Percentiles rank a stretch among this genome's conserved stretches.
Conservation (phyloP, 2,888 invertebrate species). For the Plutella xylostella region DNA sequence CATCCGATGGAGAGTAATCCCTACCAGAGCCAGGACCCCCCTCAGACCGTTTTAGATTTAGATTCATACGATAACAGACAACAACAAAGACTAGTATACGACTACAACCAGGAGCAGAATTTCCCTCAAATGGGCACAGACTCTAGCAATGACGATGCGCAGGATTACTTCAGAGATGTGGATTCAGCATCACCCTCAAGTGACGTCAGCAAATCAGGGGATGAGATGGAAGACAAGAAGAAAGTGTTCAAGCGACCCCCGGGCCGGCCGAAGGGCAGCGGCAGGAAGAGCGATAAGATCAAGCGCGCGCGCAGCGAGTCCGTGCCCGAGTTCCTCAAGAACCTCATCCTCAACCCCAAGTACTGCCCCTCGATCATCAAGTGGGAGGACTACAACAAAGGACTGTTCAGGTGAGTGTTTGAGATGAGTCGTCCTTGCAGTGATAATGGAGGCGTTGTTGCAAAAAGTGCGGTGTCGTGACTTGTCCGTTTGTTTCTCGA, state of each 20-base stretch:
- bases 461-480: conserved; percentile 35
- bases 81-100: conserved; percentile 34
- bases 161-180: conserved; percentile 43
- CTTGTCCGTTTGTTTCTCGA: conserved; percentile 24
- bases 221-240: conserved; percentile 59
- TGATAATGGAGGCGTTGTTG: conserved; percentile 13
- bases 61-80: conserved; percentile 46
- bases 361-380: conserved; percentile 86
- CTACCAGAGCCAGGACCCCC: conserved; percentile 38
- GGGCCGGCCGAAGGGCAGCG: conserved; percentile 66
- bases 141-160: conserved; percentile 57
- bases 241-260: conserved; percentile 63
- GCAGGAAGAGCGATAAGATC: conserved; percentile 41
- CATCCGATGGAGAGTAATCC: no score
- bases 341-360: conserved; percentile 79
- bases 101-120: conserved; percentile 33
- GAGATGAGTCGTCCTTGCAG: conserved; percentile 7
- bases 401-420: conserved; percentile 76
- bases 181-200: conserved; percentile 55
- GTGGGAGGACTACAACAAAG: conserved; percentile 88
- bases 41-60: conserved; percentile 46
- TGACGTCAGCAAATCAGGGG: conserved; percentile 54
- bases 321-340: conserved; percentile 89
- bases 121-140: conserved; percentile 34
- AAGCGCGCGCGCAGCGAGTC: conserved; percentile 62